These are phyloP conservation scores for Syngnathus rostellatus DNA, from an alignment of 2,797 vertebrate species.

Conservation along the genomic window DNA sequence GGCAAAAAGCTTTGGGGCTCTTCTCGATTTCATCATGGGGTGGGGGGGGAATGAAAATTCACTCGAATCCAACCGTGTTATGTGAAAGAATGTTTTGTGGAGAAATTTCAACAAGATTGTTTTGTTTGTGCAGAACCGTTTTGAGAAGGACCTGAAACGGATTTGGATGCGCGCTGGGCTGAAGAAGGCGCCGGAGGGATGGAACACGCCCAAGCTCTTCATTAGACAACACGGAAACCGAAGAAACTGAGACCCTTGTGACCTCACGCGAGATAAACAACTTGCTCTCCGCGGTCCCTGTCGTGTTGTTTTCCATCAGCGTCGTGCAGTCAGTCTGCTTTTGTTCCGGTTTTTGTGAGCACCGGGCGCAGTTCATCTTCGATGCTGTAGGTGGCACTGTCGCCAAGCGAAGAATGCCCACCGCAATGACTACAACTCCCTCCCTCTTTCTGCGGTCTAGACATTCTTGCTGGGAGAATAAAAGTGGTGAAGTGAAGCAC, in stretches of 20 bases:
- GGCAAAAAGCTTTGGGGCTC: no score
- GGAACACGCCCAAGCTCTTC: constrained; percentile 81
- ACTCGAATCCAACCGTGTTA: not conserved
- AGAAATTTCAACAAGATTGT: not conserved
- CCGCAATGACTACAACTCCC: not conserved
- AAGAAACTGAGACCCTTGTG: constrained; percentile 33
- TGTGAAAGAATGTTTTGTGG: not conserved
- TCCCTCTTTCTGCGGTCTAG: not conserved
- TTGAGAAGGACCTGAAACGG: constrained; percentile 79
- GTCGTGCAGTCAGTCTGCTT: no score
- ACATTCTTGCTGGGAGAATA: not conserved
- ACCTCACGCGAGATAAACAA: not conserved
- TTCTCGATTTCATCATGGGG: no score
- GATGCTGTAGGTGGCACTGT: not conserved
- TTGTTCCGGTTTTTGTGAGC: not conserved
- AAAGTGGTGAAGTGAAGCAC: not conserved
- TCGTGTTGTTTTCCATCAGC: not conserved
- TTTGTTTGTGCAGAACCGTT: constrained; percentile 60
- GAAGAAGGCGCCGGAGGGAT: constrained; percentile 76
- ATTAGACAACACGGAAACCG: constrained; percentile 57
- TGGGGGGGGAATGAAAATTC: not conserved
- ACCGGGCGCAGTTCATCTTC: not conserved
- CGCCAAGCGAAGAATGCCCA: not conserved
- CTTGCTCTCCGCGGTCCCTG: not conserved
- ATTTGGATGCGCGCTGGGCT: constrained; percentile 83